Evolutionary conservation across 2,113 vertebrate genomes (phyloP).

Genomic region (Grammomys surdaster): DNA sequence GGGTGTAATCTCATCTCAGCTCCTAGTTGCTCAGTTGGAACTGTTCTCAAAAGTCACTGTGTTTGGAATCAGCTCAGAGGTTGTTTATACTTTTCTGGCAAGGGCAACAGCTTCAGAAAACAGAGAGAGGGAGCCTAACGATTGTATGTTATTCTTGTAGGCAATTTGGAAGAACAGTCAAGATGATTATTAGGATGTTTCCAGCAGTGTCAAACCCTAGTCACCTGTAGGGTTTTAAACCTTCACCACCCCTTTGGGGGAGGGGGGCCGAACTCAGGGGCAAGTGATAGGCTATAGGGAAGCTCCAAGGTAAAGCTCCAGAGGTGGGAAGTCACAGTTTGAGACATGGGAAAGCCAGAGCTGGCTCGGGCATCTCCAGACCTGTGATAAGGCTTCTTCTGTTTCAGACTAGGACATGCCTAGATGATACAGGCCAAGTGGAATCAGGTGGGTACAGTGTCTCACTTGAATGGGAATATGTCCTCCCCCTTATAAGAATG

Average conservation of each 20-base stretch:
- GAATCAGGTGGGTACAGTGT: not conserved
- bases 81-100: not conserved
- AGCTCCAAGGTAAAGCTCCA: no score
- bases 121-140: not conserved
- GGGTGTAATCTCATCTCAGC: not conserved
- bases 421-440: not conserved
- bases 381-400: not conserved
- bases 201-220: not conserved
- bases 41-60: constrained; percentile 1
- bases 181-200: not conserved
- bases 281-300: no score
- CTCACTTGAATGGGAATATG: not conserved
- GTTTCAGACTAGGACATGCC: not conserved
- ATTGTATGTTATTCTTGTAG: not conserved
- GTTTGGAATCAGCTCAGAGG: not conserved
- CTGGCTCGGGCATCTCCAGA: no score
- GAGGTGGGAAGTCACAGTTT: no score
- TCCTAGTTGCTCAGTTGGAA: not conserved
- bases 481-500: not conserved
- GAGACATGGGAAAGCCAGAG: no score
- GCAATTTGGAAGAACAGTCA: not conserved
- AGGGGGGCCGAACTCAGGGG: no score
- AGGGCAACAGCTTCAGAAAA: not conserved
- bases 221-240: no score
- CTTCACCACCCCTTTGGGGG: no score